phyloP scores from a whole-genome alignment of 2,888 invertebrate genomes.

The Ypsolopha sequella region DNA sequence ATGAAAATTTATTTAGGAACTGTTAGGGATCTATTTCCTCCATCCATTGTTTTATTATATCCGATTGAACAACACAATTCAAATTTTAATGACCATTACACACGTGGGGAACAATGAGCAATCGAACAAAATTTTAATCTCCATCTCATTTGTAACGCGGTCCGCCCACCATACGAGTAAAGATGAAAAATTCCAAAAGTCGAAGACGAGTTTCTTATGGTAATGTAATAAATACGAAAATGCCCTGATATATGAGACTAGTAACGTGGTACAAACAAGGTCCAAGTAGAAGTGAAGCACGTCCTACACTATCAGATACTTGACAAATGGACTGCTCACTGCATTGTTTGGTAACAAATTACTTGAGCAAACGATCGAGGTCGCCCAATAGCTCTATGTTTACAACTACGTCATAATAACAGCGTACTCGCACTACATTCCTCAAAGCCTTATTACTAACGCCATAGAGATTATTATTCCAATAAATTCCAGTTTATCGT shows the following conservation, averaged over 20 bases:
- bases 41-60: neutral
- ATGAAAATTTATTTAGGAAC: neutral
- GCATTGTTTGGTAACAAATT: conserved; percentile 22
- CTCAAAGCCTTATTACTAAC: neutral
- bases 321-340: conserved; percentile 29
- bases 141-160: conserved; percentile 20
- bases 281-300: neutral
- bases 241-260: too few species aligned
- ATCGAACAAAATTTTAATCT: conserved; percentile 26
- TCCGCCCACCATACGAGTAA: neutral
- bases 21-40: neutral
- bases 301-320: conserved; percentile 7
- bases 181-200: neutral
- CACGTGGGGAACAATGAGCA: neutral
- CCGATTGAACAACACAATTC: neutral
- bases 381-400: neutral
- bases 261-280: neutral
- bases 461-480: neutral
- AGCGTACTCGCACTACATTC: neutral
- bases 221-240: too few species aligned
- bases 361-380: neutral
- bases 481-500: neutral
- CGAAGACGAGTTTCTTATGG: too few species aligned
- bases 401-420: neutral
- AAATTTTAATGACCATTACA: neutral